Evolutionary conservation across 2,113 vertebrate genomes (phyloP), one percentile per base, ranked within the genome.

Genomic region (Sterrhoptilus dennistouni): DNA sequence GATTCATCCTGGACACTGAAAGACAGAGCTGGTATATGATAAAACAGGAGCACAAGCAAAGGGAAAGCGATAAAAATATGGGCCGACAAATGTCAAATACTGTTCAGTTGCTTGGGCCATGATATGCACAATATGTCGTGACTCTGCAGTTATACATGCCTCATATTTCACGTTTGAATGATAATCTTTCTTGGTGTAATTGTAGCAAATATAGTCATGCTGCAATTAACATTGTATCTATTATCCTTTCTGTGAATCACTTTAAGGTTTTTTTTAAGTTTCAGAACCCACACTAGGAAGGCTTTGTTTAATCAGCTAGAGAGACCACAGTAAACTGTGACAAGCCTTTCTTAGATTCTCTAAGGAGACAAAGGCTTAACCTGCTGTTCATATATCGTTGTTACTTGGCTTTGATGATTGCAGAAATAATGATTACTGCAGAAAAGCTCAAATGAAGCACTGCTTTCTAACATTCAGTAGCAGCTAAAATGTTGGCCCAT

Each of bases 111-210:
- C 66, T 64, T 68, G 40, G 23, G 36, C 57, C 44, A 35, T 49
- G 70, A 69, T 65, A 76, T 59, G 44, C 68, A 86, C 64, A 93
- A 52, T 63, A 66, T 90, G 81, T 52, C 91, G 66, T 83, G 76
- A 86, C 35, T 92, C 61, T 60, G 72, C 20, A 72, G n/a, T 83
- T 5, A 2, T 65, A 86, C 35, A 23, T 47, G 71, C 25, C 29
- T 94, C 42, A 4, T 88, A 52, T 83, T 93, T 93, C 31, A 42
- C 76, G 54, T 90, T 28, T 88, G 66, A 94, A 90, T 69, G 47
- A 66, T 87, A 91, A 87, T 91, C 77, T 47, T 75, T 76, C 69
- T 83, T 70, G 31, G 47, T 96, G 60, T 77, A 83, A 83, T 74
- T 59, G 66, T 40, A 88, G 60, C 68, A 92, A 72, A 88, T 72